A percentile compares a stretch with the other conserved stretches of the same genome.
Evolutionary conservation across 2,888 invertebrate species (phyloP).

Genomic region (Hemistola chrysoprasaria): DNA sequence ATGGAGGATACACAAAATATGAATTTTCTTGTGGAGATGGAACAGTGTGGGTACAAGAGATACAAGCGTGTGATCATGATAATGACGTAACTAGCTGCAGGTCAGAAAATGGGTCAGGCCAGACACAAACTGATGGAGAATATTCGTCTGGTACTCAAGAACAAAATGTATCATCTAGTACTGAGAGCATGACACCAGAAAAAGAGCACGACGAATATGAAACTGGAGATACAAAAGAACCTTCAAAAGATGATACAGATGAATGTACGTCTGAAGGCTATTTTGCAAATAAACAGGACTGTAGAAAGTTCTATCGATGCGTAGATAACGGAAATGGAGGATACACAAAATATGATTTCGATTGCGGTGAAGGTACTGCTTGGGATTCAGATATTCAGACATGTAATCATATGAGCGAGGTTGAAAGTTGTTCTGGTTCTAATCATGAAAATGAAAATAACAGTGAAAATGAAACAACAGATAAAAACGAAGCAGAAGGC

Average conservation of each 20-base stretch:
- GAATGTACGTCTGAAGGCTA: slow-evolving; percentile 73
- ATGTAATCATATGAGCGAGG: slow-evolving; percentile 80
- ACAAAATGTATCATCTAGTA: slow-evolving; percentile 23
- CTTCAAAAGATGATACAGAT: slow-evolving; percentile 30
- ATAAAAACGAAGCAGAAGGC: slow-evolving; percentile 41
- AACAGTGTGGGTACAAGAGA: slow-evolving; percentile 86
- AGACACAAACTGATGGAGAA: slow-evolving; percentile 26
- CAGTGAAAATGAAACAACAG: slow-evolving; percentile 34
- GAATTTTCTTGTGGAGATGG: slow-evolving; percentile 85
- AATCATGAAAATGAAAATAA: slow-evolving; percentile 18
- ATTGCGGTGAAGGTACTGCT: slow-evolving; percentile 81
- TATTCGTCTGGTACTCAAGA: slow-evolving; percentile 24
- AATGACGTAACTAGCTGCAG: slow-evolving; percentile 44
- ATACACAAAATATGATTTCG: slow-evolving; percentile 78
- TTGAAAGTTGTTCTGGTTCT: slow-evolving; percentile 47
- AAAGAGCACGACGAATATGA: slow-evolving; percentile 41
- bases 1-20: slow-evolving; percentile 73
- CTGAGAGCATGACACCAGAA: slow-evolving; percentile 26
- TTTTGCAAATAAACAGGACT: slow-evolving; percentile 66
- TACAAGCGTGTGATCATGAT: slow-evolving; percentile 77
- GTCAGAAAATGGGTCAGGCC: slow-evolving; percentile 34
- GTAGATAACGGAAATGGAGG: slow-evolving; percentile 65
- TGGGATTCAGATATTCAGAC: slow-evolving; percentile 78
- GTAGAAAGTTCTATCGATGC: slow-evolving; percentile 76
- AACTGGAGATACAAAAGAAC: slow-evolving; percentile 30